Percentiles rank a stretch among this genome's conserved stretches.
These are phyloP conservation scores for Athene cunicularia DNA, from an alignment of 2,113 vertebrate genomes.

Conservation along the genomic window DNA sequence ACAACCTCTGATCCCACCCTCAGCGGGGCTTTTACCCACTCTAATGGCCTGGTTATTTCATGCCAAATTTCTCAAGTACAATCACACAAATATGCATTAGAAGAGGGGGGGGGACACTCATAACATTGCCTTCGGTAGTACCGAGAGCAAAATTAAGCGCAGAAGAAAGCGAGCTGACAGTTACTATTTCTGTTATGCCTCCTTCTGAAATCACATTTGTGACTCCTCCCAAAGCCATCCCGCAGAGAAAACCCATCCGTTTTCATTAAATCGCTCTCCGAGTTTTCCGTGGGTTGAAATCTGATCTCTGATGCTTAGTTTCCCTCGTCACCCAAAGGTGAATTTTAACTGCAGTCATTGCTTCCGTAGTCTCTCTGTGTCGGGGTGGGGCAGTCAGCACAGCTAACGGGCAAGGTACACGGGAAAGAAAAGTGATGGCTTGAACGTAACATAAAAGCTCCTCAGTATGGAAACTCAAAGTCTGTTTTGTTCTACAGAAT, in stretches of 20 bases:
- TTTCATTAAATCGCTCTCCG: background rate
- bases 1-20: background rate
- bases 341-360: background rate
- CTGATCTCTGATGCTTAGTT: background rate
- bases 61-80: background rate
- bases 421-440: background rate
- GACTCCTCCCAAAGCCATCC: background rate
- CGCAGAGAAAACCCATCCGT: background rate
- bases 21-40: background rate
- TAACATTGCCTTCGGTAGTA: background rate
- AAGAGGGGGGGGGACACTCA: background rate
- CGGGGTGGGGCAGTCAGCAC: background rate
- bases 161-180: conserved; percentile 13
- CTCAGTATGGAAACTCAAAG: conserved; percentile 23
- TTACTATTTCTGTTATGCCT: conserved; percentile 18
- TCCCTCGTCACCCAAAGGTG: background rate
- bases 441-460: conserved; percentile 11
- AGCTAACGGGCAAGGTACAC: background rate
- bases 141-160: background rate
- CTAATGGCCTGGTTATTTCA: conserved; percentile 36
- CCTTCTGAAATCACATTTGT: background rate
- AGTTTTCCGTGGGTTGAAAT: background rate
- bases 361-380: background rate
- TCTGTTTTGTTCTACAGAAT: background rate
- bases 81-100: background rate